phyloP scores from a whole-genome alignment of 1,140 invertebrate species.

The Xylocopa sonorina region DNA sequence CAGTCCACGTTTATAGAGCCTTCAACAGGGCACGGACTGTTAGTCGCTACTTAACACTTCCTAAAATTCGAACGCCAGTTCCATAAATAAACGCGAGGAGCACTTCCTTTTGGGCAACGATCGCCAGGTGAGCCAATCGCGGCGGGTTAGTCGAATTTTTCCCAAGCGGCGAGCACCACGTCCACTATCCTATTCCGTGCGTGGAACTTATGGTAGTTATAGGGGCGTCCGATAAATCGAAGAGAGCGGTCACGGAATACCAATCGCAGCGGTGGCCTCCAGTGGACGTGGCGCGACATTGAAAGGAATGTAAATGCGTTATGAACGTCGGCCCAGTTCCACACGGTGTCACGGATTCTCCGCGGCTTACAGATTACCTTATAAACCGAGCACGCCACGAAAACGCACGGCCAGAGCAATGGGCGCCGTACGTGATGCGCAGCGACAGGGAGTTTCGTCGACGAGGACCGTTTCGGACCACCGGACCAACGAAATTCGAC shows the following conservation, averaged over 20 bases:
- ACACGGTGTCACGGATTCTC: conserved; percentile 59
- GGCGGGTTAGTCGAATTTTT: conserved; percentile 18
- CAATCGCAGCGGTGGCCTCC: conserved; percentile 76
- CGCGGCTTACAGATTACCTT: conserved; percentile 65
- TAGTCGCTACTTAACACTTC: neutral
- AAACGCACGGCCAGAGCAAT: conserved; percentile 41
- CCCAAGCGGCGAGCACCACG: neutral
- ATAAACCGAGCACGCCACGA: conserved; percentile 52
- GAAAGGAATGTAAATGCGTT: conserved; percentile 80
- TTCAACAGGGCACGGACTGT: too few relatives aligned
- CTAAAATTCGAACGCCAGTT: too few relatives aligned
- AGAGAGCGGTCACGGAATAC: conserved; percentile 73
- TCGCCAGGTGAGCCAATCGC: too few relatives aligned
- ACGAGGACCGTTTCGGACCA: conserved; percentile 12
- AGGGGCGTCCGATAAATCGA: conserved; percentile 74
- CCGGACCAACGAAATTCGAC: neutral
- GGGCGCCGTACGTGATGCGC: conserved; percentile 52
- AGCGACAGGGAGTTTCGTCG: conserved; percentile 32
- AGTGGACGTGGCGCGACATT: conserved; percentile 75
- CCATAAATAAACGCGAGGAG: neutral
- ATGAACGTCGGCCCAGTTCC: conserved; percentile 73
- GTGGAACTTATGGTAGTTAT: conserved; percentile 71
- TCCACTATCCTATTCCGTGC: conserved; percentile 68
- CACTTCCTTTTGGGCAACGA: neutral
- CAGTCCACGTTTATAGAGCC: too few relatives aligned